A percentile compares a stretch with the other conserved stretches of the same genome.
These are phyloP conservation scores for Pachypeltis micranthus DNA, from an alignment of 1,140 invertebrate genomes.

Conservation along the genomic window DNA sequence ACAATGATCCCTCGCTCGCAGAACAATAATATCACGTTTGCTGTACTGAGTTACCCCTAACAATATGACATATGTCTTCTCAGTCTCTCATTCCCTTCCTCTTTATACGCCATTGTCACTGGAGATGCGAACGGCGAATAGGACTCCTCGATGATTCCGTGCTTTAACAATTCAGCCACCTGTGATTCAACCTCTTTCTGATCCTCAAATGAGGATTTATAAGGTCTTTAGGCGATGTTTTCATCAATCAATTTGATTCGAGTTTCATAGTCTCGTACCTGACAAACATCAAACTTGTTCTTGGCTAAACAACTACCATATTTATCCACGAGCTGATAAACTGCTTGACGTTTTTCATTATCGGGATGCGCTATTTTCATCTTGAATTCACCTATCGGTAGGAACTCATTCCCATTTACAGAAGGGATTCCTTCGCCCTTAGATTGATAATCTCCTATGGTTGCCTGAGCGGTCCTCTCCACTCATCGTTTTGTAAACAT, in stretches of 20 bases:
- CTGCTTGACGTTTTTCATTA: constrained; percentile 32
- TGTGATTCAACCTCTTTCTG: constrained; percentile 32
- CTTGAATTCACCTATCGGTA: constrained; percentile 27
- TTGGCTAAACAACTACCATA: constrained; percentile 28
- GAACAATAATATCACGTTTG: too few relatives aligned
- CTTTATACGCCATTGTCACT: constrained; percentile 32
- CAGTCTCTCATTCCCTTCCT: constrained; percentile 32
- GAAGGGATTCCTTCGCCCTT: not conserved
- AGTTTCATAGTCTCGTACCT: constrained; percentile 25
- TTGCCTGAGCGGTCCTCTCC: not conserved
- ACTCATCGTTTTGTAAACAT: not conserved
- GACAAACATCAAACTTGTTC: constrained; percentile 32
- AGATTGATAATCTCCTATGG: not conserved
- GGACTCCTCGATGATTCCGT: constrained; percentile 32
- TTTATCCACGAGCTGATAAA: constrained; percentile 25
- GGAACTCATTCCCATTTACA: constrained; percentile 12
- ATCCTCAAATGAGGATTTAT: constrained; percentile 31
- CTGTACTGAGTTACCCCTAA: too few relatives aligned
- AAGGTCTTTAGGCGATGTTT: constrained; percentile 26
- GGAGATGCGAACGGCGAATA: constrained; percentile 33
- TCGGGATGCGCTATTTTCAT: constrained; percentile 31
- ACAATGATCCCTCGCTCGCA: too few relatives aligned
- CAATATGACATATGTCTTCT: too few relatives aligned
- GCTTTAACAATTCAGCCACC: constrained; percentile 30
- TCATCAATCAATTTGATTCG: constrained; percentile 25